Evolutionary conservation across 2,888 invertebrate genomes (phyloP).

Genomic region (Leptinotarsa rubiginosa): DNA sequence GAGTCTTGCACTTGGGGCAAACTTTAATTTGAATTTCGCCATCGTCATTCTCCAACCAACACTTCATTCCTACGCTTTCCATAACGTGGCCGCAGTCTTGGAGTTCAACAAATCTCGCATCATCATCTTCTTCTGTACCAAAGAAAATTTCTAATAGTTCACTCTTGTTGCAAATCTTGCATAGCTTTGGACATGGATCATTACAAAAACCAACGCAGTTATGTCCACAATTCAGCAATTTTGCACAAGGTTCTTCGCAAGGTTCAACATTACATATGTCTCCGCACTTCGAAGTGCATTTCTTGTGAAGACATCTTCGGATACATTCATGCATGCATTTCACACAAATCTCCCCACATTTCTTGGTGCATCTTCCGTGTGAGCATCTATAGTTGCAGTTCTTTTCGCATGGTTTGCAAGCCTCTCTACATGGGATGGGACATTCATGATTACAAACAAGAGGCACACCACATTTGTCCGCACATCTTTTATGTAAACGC

Average conservation of each 20-base stretch:
- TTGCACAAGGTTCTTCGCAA: conserved; percentile 2
- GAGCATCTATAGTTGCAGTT: conserved; percentile 62
- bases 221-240: conserved; percentile 1
- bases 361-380: conserved; percentile 67
- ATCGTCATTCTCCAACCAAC: conserved; percentile 45
- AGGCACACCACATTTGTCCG: conserved; percentile 68
- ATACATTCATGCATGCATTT: conserved; percentile 1
- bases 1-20: conserved; percentile 51
- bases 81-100: conserved; percentile 54
- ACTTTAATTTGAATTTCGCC: conserved; percentile 45
- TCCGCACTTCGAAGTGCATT: not conserved
- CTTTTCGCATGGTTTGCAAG: conserved; percentile 71
- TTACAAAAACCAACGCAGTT: conserved; percentile 16
- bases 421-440: conserved; percentile 68
- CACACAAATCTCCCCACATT: conserved; percentile 68
- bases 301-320: not conserved
- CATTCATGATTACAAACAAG: conserved; percentile 76
- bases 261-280: conserved; percentile 11
- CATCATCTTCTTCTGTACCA: conserved; percentile 46
- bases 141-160: conserved; percentile 45
- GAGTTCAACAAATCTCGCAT: conserved; percentile 45
- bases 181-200: conserved; percentile 45
- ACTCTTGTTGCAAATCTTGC: conserved; percentile 45
- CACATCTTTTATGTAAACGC: conserved; percentile 72
- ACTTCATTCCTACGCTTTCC: conserved; percentile 51